Base-by-base conservation (phyloP, 92 coral and sea anemone species). In the Phymanthus crucifer region DNA sequence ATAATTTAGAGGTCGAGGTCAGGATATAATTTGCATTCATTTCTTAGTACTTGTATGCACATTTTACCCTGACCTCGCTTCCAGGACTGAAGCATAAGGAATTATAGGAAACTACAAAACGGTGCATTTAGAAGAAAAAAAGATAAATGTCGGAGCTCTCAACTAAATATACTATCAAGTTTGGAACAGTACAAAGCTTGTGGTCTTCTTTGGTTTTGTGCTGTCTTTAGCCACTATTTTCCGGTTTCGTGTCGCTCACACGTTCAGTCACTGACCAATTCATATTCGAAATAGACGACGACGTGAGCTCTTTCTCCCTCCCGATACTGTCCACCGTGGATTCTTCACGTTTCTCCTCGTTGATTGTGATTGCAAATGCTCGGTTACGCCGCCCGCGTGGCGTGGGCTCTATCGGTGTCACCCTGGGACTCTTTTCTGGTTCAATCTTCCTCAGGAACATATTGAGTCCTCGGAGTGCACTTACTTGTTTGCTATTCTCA, bases 391-490 rank as follows among this genome's bases (percentile, higher is more conserved):
- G 26, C 46, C 47, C 21, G 38, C 52, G 52, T 9, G 54, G 35
- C 23, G 52, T 64, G 17, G 35, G 34, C 16, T 64, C 68, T 17
- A 19, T 40, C 14, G 26, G 33, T 21, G 68, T 24, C 13, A 71
- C 81, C 35, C 26, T 70, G 23, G 71, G 77, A 17, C 77, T 40
- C 40, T 52, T 66, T 32, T 47, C 65, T 18, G 86, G 79, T 56
- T 74, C 86, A 66, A 82, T 74, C 27, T 82, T 82, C 9, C 50
- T 32, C 8, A 82, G 38, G 43, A 82, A 82, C 73, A 56, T 31
- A 35, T 82, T 82, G 12, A 82, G 50, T 4, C 86, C 86, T 3
- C 50, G 47, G 26, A 82, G 47, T 4, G 86, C 80, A 57, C 35
- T 82, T 33, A 19, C 43, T 52, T 71, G 84, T 40, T 34, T 70